Percentiles rank a stretch among this genome's conserved stretches.
Evolutionary conservation across 2,797 vertebrate genomes (phyloP).

Genomic region (Macropodus opercularis): DNA sequence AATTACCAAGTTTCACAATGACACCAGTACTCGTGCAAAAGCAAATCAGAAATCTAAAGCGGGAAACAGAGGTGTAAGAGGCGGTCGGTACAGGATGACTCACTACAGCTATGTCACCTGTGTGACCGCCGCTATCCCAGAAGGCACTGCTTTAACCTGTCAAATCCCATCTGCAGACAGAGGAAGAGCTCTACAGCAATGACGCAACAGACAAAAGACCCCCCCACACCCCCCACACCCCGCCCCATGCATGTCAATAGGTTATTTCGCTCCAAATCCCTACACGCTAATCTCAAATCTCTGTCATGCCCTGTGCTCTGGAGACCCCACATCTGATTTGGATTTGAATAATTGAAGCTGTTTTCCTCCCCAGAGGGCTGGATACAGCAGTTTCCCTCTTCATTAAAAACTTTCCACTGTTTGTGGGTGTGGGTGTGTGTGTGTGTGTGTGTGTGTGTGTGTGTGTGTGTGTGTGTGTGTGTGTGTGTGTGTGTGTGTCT

Average conservation of each 20-base stretch:
- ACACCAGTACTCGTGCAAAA: conserved; percentile 17
- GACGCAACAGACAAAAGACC: conserved; percentile 42
- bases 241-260: conserved; percentile 17
- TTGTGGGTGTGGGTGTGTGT: conserved; percentile 5
- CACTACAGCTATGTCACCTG: conserved; percentile 73
- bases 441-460: conserved; percentile 7
- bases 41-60: conserved; percentile 29
- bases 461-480: conserved; percentile 7
- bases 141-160: conserved; percentile 56
- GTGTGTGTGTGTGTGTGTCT: conserved; percentile 11
- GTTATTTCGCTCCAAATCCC: conserved; percentile 45
- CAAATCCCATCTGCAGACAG: conserved; percentile 36
- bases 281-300: conserved; percentile 45
- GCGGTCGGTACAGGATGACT: conserved; percentile 74
- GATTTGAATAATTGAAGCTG: conserved; percentile 58
- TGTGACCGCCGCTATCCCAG: conserved; percentile 66
- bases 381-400: conserved; percentile 65
- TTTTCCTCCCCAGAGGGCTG: conserved; percentile 43
- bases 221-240: too few relatives aligned
- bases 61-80: conserved; percentile 42
- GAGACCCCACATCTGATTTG: conserved; percentile 51
- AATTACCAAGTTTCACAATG: conserved; percentile 17
- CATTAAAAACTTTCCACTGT: conserved; percentile 72
- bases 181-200: conserved; percentile 48
- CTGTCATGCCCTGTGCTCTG: conserved; percentile 58